These are phyloP conservation scores for Cromileptes altivelis DNA, from an alignment of 2,113 vertebrate genomes.

Conservation along the genomic window DNA sequence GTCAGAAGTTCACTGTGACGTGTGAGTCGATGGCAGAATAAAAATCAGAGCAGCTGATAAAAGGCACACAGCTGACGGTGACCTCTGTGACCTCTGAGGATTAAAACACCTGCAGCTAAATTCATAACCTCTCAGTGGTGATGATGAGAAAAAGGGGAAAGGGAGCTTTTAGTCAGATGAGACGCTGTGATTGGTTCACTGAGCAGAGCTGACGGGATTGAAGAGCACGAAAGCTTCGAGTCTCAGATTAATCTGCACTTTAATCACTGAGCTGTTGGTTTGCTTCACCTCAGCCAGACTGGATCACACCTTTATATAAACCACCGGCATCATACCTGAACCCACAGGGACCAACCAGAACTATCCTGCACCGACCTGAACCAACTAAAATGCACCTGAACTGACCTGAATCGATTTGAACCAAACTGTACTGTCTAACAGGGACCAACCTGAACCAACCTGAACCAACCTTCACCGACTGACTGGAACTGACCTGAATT, in stretches of 20 bases:
- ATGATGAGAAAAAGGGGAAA: too few relatives aligned
- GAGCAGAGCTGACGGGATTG: constrained; percentile 9
- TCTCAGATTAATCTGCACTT: constrained; percentile 28
- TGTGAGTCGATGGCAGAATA: too few relatives aligned
- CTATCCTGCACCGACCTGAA: not conserved
- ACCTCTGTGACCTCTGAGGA: not conserved
- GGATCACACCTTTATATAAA: not conserved
- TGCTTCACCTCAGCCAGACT: not conserved
- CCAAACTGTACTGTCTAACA: too few relatives aligned
- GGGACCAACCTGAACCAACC: too few relatives aligned
- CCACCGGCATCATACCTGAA: not conserved
- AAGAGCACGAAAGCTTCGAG: not conserved
- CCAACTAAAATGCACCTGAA: too few relatives aligned
- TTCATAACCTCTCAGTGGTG: not conserved
- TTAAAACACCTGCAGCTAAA: constrained; percentile 34
- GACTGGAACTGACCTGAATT: not conserved
- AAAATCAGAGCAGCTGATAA: not conserved
- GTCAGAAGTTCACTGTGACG: too few relatives aligned
- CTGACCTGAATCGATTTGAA: too few relatives aligned
- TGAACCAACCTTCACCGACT: not conserved
- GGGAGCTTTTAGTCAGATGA: constrained; percentile 12
- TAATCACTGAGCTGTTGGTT: constrained; percentile 15
- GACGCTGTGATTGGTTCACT: constrained; percentile 20
- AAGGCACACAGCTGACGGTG: too few relatives aligned
- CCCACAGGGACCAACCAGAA: not conserved